Evolutionary conservation across 2,888 invertebrate genomes (phyloP).

Genomic region (Acanthosepion esculentum): DNA sequence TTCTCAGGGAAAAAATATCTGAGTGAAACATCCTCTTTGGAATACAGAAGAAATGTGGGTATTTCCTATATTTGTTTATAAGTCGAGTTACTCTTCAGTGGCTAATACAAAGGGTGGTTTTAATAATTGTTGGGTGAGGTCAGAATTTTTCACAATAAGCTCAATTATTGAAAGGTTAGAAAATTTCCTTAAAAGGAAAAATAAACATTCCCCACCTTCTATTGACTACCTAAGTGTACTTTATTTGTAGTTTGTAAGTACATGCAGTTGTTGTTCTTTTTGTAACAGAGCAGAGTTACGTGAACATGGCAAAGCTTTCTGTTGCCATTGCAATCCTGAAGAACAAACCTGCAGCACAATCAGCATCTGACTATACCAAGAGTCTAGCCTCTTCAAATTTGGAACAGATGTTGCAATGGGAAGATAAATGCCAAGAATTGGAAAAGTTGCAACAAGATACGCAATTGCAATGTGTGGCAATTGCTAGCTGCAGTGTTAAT

Average conservation of each 20-base stretch:
- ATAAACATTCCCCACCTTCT: no score
- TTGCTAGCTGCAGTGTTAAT: neutral
- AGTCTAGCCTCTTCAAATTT: neutral
- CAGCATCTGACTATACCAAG: neutral
- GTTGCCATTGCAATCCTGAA: conserved; percentile 36
- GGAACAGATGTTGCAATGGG: neutral
- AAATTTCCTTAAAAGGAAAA: no score
- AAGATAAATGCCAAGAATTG: neutral
- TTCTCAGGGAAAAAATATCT: no score
- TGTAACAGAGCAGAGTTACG: neutral
- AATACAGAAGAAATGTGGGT: no score
- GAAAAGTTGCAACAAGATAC: neutral
- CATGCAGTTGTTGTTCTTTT: neutral
- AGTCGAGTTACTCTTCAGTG: no score
- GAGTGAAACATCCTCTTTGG: no score
- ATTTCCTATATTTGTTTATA: no score
- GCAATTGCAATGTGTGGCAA: neutral
- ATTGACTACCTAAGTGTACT: no score
- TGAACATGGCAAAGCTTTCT: neutral
- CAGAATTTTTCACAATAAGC: no score
- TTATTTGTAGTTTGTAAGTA: neutral
- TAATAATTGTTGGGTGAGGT: no score
- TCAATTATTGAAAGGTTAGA: no score
- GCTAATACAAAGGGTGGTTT: no score
- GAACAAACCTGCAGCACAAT: neutral